Percentiles rank a stretch among this genome's conserved stretches.
These are phyloP conservation scores for Tenthredo amoena DNA, from an alignment of 2,888 invertebrate species.

Conservation along the genomic window DNA sequence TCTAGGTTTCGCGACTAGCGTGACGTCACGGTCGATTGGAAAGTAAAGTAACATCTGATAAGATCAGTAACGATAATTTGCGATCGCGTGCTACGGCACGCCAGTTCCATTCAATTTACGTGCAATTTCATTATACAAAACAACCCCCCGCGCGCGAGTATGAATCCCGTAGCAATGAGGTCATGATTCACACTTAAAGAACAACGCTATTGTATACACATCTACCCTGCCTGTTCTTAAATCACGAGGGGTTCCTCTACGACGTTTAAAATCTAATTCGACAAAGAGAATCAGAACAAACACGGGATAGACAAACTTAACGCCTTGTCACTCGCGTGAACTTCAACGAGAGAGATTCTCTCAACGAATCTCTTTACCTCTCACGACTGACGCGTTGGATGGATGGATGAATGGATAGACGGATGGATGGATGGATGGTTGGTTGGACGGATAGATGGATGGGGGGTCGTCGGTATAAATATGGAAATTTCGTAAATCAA, in stretches of 20 bases:
- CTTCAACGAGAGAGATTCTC: neutral
- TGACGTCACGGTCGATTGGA: constrained; percentile 35
- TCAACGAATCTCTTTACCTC: constrained; percentile 17
- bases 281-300: neutral
- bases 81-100: constrained; percentile 28
- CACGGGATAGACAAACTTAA: neutral
- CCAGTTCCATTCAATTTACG: constrained; percentile 45
- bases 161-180: neutral
- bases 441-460: constrained; percentile 37
- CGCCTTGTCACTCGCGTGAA: constrained; percentile 5
- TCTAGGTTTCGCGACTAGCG: neutral
- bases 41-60: constrained; percentile 43
- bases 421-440: constrained; percentile 41
- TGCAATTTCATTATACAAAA: constrained; percentile 51
- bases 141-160: neutral
- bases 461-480: constrained; percentile 66
- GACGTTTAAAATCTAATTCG: neutral
- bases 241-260: neutral
- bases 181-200: constrained; percentile 39
- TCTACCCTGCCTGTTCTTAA: neutral
- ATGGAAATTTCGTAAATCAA: constrained; percentile 71
- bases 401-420: constrained; percentile 24
- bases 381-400: neutral
- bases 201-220: neutral
- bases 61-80: constrained; percentile 44